phyloP scores from a whole-genome alignment of 2,113 vertebrate genomes.

The Glaucomys volans region DNA sequence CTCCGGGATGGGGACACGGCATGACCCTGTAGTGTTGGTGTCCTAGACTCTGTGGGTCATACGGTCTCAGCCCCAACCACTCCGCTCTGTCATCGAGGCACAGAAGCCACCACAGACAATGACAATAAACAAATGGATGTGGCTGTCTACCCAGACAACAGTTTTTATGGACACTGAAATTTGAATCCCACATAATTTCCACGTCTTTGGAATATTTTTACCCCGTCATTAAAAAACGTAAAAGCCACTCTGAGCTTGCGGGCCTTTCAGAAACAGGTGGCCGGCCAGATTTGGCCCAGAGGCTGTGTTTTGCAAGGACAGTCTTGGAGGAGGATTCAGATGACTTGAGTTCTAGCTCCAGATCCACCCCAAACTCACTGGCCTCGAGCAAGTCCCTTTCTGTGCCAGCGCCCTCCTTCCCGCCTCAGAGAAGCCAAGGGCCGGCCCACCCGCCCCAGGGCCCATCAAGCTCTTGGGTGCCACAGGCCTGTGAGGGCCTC shows the following conservation, averaged over 20 bases:
- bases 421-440: accelerated
- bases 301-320: no score
- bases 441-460: neutral
- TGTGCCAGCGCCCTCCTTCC: no score
- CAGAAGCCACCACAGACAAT: neutral
- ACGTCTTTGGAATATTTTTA: neutral
- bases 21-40: accelerated
- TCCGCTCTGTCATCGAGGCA: accelerated
- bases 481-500: accelerated
- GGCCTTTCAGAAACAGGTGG: neutral
- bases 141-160: accelerated
- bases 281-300: neutral
- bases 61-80: accelerated
- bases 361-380: neutral
- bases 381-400: neutral
- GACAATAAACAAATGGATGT: accelerated
- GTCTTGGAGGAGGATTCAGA: neutral
- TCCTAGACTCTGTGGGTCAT: neutral
- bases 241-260: neutral
- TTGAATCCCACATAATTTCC: neutral
- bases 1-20: accelerated
- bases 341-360: neutral
- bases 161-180: neutral
- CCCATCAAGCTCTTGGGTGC: accelerated
- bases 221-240: neutral